Base-by-base conservation (phyloP, 2,888 invertebrate genomes). In the Parnassius smintheus region DNA sequence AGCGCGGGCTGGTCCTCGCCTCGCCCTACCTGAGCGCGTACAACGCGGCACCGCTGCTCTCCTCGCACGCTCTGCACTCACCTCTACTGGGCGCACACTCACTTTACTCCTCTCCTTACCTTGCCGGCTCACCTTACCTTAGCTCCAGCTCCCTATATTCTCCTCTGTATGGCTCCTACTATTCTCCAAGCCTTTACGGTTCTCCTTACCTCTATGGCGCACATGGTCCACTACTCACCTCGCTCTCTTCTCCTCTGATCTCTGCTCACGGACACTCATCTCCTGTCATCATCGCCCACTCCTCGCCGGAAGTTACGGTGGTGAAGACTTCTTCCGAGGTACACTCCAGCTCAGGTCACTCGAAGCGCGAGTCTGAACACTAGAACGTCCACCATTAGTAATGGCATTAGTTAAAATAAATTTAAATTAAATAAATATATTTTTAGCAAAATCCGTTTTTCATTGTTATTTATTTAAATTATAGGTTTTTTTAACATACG, bases 1-100 rank as follows among this genome's bases (percentile, higher is more conserved):
- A 79, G 70, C 85, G 86, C 13, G 82, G 86, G 64, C 77, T 82
- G 72, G 78, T 11, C 44, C 49, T 62, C 62, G 10, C 62, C 62
- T 7, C 49, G 8, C 46, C 46, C 7, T 12, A 12, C 11, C 46
- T 56, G n/a, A 35, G 52, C 46, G 11, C 70, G 60, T 67, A 68
- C 54, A 66, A 67, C 13, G 18, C 49, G 1, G 8, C 13, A 2
- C 71, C 73, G 44, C 48, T 71, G 13, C 49, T 49, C 65, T 65
- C 9, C 13, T 9, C 56, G 9, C 67, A 64, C 41, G 65, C 62
- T 2, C 62, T 69, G 2, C 66, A 70, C 52, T 62, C 65, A 0
- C 53, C 68, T 22, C 65, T 67, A 1, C 51, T 67, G 7, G 13
- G 13, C 49, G 55, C 73, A 10, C 68, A 63, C 46, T 65, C 66